Percentiles rank a stretch among this genome's conserved stretches.
These are phyloP conservation scores for Zaprionus ghesquierei DNA, from an alignment of 1,140 invertebrate genomes.

Conservation along the genomic window DNA sequence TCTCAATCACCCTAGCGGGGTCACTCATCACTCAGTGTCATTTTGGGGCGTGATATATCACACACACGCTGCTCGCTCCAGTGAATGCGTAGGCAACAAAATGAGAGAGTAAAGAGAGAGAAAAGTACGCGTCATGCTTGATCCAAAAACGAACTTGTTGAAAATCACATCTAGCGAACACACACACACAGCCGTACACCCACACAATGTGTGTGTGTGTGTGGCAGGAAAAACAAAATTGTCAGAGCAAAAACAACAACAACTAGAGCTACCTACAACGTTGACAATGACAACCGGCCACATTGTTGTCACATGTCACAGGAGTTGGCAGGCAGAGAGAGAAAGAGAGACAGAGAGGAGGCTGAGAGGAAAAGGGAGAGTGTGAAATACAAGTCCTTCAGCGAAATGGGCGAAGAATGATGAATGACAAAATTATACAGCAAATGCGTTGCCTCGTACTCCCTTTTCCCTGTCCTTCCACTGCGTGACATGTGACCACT, in stretches of 20 bases:
- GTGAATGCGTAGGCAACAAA: slow-evolving; percentile 35
- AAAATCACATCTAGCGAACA: slow-evolving; percentile 66
- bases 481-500: slow-evolving; percentile 75
- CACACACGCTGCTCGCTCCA: slow-evolving; percentile 24
- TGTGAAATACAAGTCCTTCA: slow-evolving; percentile 73
- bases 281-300: slow-evolving; percentile 72
- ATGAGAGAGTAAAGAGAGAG: slow-evolving; percentile 6
- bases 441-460: slow-evolving; percentile 52
- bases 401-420: slow-evolving; percentile 76
- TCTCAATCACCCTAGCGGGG: no score
- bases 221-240: slow-evolving; percentile 42
- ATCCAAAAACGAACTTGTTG: slow-evolving; percentile 66
- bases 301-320: slow-evolving; percentile 78
- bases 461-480: slow-evolving; percentile 4
- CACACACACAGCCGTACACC: background rate
- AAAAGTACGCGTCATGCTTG: slow-evolving; percentile 20
- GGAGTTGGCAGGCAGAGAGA: slow-evolving; percentile 41
- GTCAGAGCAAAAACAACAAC: slow-evolving; percentile 48
- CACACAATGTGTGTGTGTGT: slow-evolving; percentile 6
- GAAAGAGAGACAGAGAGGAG: background rate
- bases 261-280: slow-evolving; percentile 21
- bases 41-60: slow-evolving; percentile 58
- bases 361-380: background rate
- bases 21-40: slow-evolving; percentile 63
- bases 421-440: slow-evolving; percentile 81